A percentile compares a stretch with the other conserved stretches of the same genome.
These are phyloP conservation scores for Spongilla lacustris DNA, from an alignment of 37 sponge, comb jelly and placozoan species.

Conservation along the genomic window DNA sequence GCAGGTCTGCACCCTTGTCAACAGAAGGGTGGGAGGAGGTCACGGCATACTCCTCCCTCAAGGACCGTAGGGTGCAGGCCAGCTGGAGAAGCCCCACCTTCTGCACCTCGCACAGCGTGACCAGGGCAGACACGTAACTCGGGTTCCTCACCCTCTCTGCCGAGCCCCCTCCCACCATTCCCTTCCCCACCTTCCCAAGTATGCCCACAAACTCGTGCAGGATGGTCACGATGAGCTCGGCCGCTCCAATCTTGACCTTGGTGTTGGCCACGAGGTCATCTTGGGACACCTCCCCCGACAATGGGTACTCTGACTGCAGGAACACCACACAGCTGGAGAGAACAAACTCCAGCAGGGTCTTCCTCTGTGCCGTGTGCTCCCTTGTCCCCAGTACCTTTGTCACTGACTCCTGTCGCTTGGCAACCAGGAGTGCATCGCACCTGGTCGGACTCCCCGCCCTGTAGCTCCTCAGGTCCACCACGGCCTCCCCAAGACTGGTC, in stretches of 20 bases:
- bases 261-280: constrained; percentile 13
- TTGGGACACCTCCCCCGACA: constrained; percentile 19
- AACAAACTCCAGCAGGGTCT: constrained; percentile 50
- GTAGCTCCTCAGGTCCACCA: constrained; percentile 11
- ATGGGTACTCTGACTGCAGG: constrained; percentile 35
- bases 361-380: not conserved
- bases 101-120: constrained; percentile 70
- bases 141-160: constrained; percentile 8
- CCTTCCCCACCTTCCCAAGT: not conserved
- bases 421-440: not conserved
- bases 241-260: constrained; percentile 23
- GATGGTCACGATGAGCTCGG: constrained; percentile 8
- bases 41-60: not conserved
- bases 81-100: constrained; percentile 21
- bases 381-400: too few relatives aligned
- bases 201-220: constrained; percentile 7
- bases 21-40: too few relatives aligned
- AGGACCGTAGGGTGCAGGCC: not conserved
- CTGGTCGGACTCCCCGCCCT: not conserved
- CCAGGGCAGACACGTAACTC: constrained; percentile 51
- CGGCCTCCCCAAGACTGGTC: not conserved
- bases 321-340: constrained; percentile 21
- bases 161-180: too few relatives aligned
- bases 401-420: too few relatives aligned
- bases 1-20: too few relatives aligned